phyloP scores from a whole-genome alignment of 2,113 vertebrate species.

The Cebus imitator region DNA sequence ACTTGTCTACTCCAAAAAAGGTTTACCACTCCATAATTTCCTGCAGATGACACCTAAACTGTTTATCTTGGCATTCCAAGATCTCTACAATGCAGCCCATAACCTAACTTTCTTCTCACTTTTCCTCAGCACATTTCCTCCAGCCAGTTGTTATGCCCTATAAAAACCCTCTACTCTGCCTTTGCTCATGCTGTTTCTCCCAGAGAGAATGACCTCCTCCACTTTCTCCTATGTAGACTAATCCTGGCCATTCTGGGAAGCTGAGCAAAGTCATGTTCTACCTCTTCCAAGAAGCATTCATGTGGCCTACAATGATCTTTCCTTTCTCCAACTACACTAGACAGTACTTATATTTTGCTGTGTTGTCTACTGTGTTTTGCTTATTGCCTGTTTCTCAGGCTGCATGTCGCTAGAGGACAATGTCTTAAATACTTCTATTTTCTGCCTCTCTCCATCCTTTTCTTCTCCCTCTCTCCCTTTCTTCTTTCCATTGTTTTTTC shows the following conservation, averaged over 20 bases:
- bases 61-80: not conserved
- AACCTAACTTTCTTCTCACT: not conserved
- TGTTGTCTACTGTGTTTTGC: not conserved
- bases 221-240: not conserved
- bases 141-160: not conserved
- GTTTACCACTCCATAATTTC: not conserved
- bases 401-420: not conserved
- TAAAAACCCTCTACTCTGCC: not conserved
- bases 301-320: not conserved
- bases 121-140: not conserved
- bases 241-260: not conserved
- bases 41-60: not conserved
- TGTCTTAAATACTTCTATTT: not conserved
- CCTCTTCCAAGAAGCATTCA: not conserved
- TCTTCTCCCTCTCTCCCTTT: not conserved
- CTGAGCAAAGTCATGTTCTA: not conserved
- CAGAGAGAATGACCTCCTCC: not conserved
- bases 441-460: not conserved
- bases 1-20: not conserved
- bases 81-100: not conserved
- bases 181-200: not conserved
- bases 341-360: not conserved
- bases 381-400: not conserved
- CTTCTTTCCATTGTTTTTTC: not conserved
- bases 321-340: not conserved